phyloP scores from a whole-genome alignment of 2,113 vertebrate species.

The Nannobrachium achirus region DNA sequence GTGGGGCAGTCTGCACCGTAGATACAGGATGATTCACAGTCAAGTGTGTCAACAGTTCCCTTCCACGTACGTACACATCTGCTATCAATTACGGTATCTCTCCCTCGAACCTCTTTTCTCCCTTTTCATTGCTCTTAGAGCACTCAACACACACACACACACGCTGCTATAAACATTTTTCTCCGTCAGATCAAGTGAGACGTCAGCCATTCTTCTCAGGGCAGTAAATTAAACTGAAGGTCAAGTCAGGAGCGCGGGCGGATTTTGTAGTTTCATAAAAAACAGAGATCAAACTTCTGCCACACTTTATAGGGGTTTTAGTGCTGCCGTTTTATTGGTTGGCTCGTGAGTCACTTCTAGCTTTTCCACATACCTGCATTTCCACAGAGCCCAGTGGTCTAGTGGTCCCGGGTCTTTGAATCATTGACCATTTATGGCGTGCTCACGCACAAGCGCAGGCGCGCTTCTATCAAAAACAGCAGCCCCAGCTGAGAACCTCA shows the following conservation, averaged over 20 bases:
- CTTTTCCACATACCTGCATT: conserved; percentile 54
- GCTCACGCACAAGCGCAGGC: conserved; percentile 42
- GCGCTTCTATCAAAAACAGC: conserved; percentile 62
- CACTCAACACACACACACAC: neutral
- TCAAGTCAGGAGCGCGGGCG: conserved; percentile 25
- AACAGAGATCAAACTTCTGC: conserved; percentile 31
- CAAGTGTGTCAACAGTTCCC: conserved; percentile 46
- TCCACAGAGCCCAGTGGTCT: conserved; percentile 56
- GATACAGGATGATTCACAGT: conserved; percentile 52
- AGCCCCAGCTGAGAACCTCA: conserved; percentile 59
- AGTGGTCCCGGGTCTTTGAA: conserved; percentile 42
- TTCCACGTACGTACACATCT: conserved; percentile 61
- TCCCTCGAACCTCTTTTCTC: conserved; percentile 24
- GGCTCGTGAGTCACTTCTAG: conserved; percentile 30
- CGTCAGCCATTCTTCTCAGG: conserved; percentile 35
- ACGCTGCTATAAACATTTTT: conserved; percentile 7
- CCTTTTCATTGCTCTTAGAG: neutral
- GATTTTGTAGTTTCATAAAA: conserved; percentile 39
- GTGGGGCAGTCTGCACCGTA: conserved; percentile 30
- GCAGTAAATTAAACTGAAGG: conserved; percentile 43
- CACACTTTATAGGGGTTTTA: conserved; percentile 47
- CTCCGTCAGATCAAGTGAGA: conserved; percentile 37
- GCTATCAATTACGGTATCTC: conserved; percentile 56
- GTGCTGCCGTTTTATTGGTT: conserved; percentile 51
- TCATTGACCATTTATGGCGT: conserved; percentile 75